These are phyloP conservation scores for Anthoscopus minutus DNA, from an alignment of 2,113 vertebrate species.

Conservation along the genomic window DNA sequence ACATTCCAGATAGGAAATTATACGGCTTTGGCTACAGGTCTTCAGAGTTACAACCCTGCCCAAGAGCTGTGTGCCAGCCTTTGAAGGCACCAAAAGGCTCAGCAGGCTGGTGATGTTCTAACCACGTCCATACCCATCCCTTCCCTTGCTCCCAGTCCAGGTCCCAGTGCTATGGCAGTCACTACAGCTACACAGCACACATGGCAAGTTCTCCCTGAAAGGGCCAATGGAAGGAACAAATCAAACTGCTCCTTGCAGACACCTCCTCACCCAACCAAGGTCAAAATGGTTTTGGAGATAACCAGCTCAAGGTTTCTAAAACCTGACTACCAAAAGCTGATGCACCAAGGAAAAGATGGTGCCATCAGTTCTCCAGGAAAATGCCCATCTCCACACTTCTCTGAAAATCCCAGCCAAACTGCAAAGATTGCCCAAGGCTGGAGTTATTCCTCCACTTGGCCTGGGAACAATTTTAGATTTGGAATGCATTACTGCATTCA, in stretches of 20 bases:
- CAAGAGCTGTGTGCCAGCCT: background rate
- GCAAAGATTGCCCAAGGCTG: background rate
- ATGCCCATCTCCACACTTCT: background rate
- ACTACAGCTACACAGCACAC: background rate
- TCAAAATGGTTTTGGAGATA: background rate
- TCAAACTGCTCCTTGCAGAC: background rate
- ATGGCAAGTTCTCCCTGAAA: background rate
- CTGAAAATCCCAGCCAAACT: background rate
- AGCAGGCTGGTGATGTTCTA: background rate
- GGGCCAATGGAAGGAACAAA: background rate
- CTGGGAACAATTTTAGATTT: background rate
- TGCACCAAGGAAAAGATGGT: background rate
- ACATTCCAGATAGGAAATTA: background rate
- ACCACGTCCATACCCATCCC: background rate
- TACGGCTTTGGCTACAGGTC: background rate
- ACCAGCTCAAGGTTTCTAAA: background rate
- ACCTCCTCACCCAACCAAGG: background rate
- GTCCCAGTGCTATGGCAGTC: background rate
- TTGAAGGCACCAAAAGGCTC: background rate
- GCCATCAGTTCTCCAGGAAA: background rate
- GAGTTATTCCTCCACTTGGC: background rate
- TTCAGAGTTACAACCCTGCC: background rate
- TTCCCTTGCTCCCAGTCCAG: background rate
- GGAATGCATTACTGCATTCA: background rate
- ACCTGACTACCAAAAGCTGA: background rate